Evolutionary conservation across 2,888 invertebrate genomes (phyloP), one percentile per base, ranked within the genome.

Genomic region (Meloe dianella): DNA sequence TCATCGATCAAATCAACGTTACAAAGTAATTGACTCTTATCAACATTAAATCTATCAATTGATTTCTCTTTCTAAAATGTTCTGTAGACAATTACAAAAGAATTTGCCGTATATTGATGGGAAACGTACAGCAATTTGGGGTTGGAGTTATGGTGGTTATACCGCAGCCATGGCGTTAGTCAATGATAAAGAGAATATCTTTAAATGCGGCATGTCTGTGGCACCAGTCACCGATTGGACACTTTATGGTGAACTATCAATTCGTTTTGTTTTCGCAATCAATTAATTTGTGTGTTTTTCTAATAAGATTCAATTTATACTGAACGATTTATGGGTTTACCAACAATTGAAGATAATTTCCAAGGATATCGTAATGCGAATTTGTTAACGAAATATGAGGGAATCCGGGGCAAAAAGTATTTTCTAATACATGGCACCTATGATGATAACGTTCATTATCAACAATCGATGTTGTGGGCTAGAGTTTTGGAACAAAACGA

Each of bases 91-190:
- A 77, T 85, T 91, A 4, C 92, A 93, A 75, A 81, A 89, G 60
- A 86, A 85, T 61, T 85, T 90, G 17, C 81, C 87, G 1, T 97
- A 90, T 84, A 89, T 98, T 67, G 96, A 97, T 84, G 83, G 86
- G 3, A 87, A 89, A 61, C 90, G 92, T 75, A 93, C 95, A 0
- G 97, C 94, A 58, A 96, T 98, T 78, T 98, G 97, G 97, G 98
- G 98, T 63, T 98, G 97, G 98, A 97, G 97, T 76, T 98, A 98
- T 84, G 98, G 98, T 14, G 98, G 98, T 1, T 98, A 95, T 84
- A 94, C 95, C 0, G 90, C 97, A 1, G 93, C 94, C 5, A 91
- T 96, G 86, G 93, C 92, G 2, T 85, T 98, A 69, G 95, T 95
- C 0, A 89, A 88, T 57, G 96, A 96, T 72, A 84, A 84, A 0